Evolutionary conservation across 2,888 invertebrate genomes (phyloP).

Genomic region (Nomada fucata): DNA sequence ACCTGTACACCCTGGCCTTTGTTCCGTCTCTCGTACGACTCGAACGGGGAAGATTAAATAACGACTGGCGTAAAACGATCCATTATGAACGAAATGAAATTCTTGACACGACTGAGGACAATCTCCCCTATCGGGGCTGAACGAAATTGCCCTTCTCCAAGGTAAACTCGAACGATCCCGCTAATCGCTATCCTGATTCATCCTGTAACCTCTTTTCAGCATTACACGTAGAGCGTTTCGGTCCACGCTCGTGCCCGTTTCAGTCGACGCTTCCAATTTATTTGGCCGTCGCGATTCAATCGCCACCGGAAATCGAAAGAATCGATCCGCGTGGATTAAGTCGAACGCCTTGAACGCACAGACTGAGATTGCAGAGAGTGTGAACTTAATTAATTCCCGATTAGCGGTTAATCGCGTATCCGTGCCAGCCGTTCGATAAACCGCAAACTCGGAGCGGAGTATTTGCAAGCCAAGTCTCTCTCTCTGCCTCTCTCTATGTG

Average conservation of each 20-base stretch:
- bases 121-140: conserved; percentile 9
- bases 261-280: neutral
- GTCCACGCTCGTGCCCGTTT: neutral
- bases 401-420: conserved; percentile 51
- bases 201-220: conserved; percentile 43
- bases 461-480: conserved; percentile 13
- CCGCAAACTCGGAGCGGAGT: conserved; percentile 39
- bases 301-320: neutral
- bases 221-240: neutral
- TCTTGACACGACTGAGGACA: conserved; percentile 13
- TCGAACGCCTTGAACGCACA: neutral
- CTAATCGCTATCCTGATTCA: conserved; percentile 42
- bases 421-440: conserved; percentile 51
- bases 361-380: conserved; percentile 20
- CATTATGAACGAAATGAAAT: conserved; percentile 9
- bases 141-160: conserved; percentile 46
- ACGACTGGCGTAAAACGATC: neutral
- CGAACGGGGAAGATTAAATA: neutral
- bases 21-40: neutral
- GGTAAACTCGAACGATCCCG: conserved; percentile 49
- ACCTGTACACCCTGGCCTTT: neutral
- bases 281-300: neutral
- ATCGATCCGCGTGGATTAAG: neutral
- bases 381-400: conserved; percentile 55
- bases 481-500: neutral